Evolutionary conservation across 1,140 invertebrate species (phyloP), one percentile per base, ranked within the genome.

Genomic region (Cydia pomonella): DNA sequence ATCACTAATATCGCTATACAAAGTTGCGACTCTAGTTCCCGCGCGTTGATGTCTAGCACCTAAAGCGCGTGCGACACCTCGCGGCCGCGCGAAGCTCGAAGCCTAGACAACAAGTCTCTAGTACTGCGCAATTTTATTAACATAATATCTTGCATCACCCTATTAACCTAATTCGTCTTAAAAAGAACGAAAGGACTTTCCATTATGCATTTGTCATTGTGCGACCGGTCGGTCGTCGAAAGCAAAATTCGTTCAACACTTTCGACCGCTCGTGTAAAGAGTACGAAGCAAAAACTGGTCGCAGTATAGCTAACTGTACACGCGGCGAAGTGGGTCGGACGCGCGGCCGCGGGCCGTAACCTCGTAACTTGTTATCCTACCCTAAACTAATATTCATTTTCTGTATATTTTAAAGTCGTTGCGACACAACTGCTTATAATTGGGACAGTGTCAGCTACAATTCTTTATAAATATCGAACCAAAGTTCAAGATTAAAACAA

Each of bases 181-280:
- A 69, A 75, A 79, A 81, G 77, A 79, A 82, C 79, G 80, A 79
- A 79, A 81, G 79, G 75, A 90, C 89, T 92, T 92, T 92, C 91
- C 64, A 69, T 69, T 91, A 91, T 84, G 79, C 75, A 77, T 79
- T 77, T 76, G 80, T 82, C 77, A 75, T 77, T 64, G 77, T 81
- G 79, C 80, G 79, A 88, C 78, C 82, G 78, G 79, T 79, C 77
- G 83, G 82, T 81, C 80, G 82, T 83, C 81, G 89, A 91, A 92
- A 92, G 88, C 89, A 92, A 92, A 92, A 89, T 89, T 91, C 86
- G 84, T 86, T 82, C 86, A 89, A 87, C 90, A 90, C 89, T 92
- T 92, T 92, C 88, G 83, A 84, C 81, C 77, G 75, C 74, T 41
- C 41, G 74, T 83, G 79, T 83, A 85, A 84, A 84, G 83, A 87